These are phyloP conservation scores for Pocillopora grandis DNA, from an alignment of 92 coral and sea anemone species.

Conservation along the genomic window DNA sequence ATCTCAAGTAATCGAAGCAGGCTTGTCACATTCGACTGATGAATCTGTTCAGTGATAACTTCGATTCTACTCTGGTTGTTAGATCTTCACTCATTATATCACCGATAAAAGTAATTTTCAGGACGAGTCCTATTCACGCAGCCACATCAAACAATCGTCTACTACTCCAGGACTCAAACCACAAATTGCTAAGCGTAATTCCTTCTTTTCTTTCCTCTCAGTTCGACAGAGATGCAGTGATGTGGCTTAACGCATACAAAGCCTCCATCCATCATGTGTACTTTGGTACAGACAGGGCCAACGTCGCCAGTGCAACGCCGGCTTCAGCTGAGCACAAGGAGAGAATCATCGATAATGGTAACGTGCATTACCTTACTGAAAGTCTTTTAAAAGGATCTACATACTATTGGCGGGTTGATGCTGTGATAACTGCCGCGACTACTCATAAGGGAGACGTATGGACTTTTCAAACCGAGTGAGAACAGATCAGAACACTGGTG, in stretches of 20 bases:
- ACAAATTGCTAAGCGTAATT: not conserved
- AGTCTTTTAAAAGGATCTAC: slow-evolving; percentile 16
- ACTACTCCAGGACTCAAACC: too few relatives aligned
- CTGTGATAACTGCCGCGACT: slow-evolving; percentile 20
- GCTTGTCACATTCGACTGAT: too few relatives aligned
- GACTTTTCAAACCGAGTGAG: slow-evolving; percentile 27
- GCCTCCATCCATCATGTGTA: slow-evolving; percentile 54
- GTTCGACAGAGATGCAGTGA: slow-evolving; percentile 56
- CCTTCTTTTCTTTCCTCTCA: not conserved
- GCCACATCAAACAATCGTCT: too few relatives aligned
- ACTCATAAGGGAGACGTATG: slow-evolving; percentile 57
- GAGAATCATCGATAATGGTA: slow-evolving; percentile 41
- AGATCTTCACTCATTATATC: too few relatives aligned
- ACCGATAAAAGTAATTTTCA: too few relatives aligned
- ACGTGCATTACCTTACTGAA: slow-evolving; percentile 53
- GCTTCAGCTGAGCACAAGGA: slow-evolving; percentile 48
- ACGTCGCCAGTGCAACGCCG: slow-evolving; percentile 45
- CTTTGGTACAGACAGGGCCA: slow-evolving; percentile 53
- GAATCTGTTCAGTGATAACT: too few relatives aligned
- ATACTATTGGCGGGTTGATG: slow-evolving; percentile 63
- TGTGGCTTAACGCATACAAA: slow-evolving; percentile 77
- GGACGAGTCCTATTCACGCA: too few relatives aligned
- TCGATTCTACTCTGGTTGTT: too few relatives aligned
- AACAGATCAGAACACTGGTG: too few relatives aligned
- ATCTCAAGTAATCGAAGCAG: too few relatives aligned